Base-by-base conservation (phyloP, 2,888 invertebrate genomes). In the Leptinotarsa juncta region DNA sequence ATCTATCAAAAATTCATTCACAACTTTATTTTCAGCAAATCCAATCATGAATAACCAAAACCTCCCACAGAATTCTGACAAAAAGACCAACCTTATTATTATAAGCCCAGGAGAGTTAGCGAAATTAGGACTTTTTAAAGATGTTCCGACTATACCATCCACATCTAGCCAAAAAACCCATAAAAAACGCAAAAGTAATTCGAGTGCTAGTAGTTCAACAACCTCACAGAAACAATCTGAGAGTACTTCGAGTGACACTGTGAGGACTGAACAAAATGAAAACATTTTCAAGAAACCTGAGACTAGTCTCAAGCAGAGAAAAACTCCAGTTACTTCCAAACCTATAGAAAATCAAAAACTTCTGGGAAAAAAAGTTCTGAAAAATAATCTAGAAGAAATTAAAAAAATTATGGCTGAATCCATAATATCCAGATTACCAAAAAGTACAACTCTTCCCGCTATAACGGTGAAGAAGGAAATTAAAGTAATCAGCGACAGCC, bases 101-200 rank as follows among this genome's bases (percentile, higher is more conserved):
- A 67, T 74, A 57, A 74, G 67, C 26, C 70, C 73, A 53, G 73
- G 67, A 55, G 73, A 74, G 68, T 60, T 74, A n/a, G 26, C 48
- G 49, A 74, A 74, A 50, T 62, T 74, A 10, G 70, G 70, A 4
- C 53, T 74, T 4, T 62, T 72, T 48, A 48, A 71, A 23, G 67
- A 71, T 14, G 10, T 32, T n/a, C 18, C 66, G 4, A 12, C 55
- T 53, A 62, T 51, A 70, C 12, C 60, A 14, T 20, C 23, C 10
- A 12, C 57, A 20, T 16, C 57, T 20, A 57, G 57, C 23, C 57
- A 18, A 15, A 57, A 23, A 57, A 57, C 20, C 15, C 23, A 10
- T 20, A 12, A 10, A 57, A 57, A 14, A n/a, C 57, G 2, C 20
- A 23, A 57, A 20, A 53, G 14, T 5, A 50, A 42, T 55, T 50